Percentiles rank a stretch among this genome's conserved stretches.
Conservation (phyloP, 1,140 invertebrate species). For the Eciton burchellii region DNA sequence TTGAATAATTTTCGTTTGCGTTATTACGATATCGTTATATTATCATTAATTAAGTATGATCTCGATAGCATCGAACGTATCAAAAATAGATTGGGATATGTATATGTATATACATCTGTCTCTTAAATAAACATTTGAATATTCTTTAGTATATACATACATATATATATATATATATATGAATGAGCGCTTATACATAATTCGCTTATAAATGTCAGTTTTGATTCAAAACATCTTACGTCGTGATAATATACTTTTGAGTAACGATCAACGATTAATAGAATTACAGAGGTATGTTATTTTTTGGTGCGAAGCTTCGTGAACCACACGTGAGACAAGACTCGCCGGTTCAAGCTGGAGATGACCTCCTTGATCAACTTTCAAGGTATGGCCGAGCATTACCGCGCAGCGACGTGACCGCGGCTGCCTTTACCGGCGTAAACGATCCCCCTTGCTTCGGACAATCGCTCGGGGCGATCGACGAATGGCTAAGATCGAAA, state of each 20-base stretch:
- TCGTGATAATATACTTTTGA: constrained; percentile 1
- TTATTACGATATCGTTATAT: background rate
- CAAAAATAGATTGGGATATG: constrained; percentile 37
- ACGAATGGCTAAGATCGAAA: background rate
- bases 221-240: constrained; percentile 31
- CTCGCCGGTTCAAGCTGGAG: too few species aligned
- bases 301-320: constrained; percentile 76
- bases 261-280: constrained; percentile 32
- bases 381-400: too few species aligned
- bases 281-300: constrained; percentile 66
- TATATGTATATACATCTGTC: constrained; percentile 23
- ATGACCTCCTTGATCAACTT: too few species aligned
- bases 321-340: constrained; percentile 21
- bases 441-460: too few species aligned
- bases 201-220: background rate
- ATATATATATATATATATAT: background rate
- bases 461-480: too few species aligned
- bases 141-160: constrained; percentile 45
- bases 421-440: too few species aligned
- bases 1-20: background rate
- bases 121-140: constrained; percentile 5
- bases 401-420: too few species aligned
- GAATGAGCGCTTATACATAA: background rate
- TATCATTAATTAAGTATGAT: constrained; percentile 2
- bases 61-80: background rate